Evolutionary conservation across 2,888 invertebrate species (phyloP), one percentile per base, ranked within the genome.

Genomic region (Acanthosepion pharaonis): DNA sequence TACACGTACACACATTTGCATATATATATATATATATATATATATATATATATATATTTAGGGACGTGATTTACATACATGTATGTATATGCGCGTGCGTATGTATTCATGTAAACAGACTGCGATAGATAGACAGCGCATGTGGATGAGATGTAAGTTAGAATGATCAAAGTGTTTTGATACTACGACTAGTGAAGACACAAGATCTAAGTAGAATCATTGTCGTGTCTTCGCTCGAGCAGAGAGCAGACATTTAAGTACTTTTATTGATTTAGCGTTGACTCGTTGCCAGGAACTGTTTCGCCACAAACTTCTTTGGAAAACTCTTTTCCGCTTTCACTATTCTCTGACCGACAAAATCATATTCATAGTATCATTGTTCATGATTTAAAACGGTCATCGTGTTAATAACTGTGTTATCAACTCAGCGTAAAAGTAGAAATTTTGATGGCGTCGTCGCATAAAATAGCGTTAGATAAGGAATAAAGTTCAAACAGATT

Each of bases 171-270:
- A 78, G 78, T n/a, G n/a, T n/a, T 33, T 78, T n/a, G n/a, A 78
- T 78, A 78, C 78, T 78, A 33, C n/a, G 15, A n/a, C 78, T 78
- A n/a, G 78, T 78, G 78, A 78, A 78, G 78, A 78, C 33, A 33
- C 78, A 78, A 78, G 78, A 33, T n/a, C 78, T 78, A 78, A 78
- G 78, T n/a, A 78, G 78, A n/a, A 78, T 78, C 33, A 78, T 78
- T 78, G 78, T 78, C n/a, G 78, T n/a, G 78, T 78, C 78, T 78
- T 78, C 18, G 78, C 4, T 78, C n/a, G 33, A 78, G 78, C 33
- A 78, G 78, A 78, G 78, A 78, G 78, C 78, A 78, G 78, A 78
- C 78, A 78, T 78, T 78, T 33, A 78, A 78, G 78, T 78, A 78
- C n/a, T n/a, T 78, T 78, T 78, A 78, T 78, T 78, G 78, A 78